Evolutionary conservation across 2,888 invertebrate genomes (phyloP).

Genomic region (Sphinx pinastri): DNA sequence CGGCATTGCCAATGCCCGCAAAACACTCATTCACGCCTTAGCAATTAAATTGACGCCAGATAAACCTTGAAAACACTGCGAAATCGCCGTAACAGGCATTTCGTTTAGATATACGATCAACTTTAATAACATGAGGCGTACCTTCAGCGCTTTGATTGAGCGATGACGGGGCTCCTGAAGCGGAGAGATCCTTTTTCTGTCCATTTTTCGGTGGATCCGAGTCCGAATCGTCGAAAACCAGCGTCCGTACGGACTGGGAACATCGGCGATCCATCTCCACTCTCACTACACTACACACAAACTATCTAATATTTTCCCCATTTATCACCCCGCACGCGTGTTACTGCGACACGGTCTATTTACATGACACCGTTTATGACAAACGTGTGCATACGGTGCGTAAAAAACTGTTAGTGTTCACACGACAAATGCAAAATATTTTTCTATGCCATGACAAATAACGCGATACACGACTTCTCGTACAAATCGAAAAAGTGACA

Average conservation of each 20-base stretch:
- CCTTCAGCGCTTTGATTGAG: constrained; percentile 78
- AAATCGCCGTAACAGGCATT: constrained; percentile 43
- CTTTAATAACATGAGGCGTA: constrained; percentile 52
- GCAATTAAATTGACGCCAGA: constrained; percentile 62
- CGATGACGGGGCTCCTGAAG: constrained; percentile 66
- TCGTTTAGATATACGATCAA: constrained; percentile 33
- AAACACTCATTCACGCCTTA: constrained; percentile 59
- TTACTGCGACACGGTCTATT: constrained; percentile 44
- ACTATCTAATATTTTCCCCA: constrained; percentile 72
- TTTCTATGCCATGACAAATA: constrained; percentile 66
- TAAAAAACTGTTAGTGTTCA: constrained; percentile 35
- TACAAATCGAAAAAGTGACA: constrained; percentile 60
- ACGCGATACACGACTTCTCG: constrained; percentile 64
- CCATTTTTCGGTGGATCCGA: constrained; percentile 77
- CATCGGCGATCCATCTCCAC: constrained; percentile 83
- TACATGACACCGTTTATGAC: constrained; percentile 48
- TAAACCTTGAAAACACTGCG: constrained; percentile 73
- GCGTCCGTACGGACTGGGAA: constrained; percentile 89
- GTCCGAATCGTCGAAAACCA: constrained; percentile 90
- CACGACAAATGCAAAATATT: constrained; percentile 48
- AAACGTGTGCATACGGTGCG: constrained; percentile 5
- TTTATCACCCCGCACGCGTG: constrained; percentile 60
- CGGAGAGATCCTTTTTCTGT: constrained; percentile 70
- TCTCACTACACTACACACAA: constrained; percentile 73
- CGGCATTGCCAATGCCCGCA: constrained; percentile 33